These are phyloP conservation scores for Acromyrmex echinatior DNA, from an alignment of 1,140 invertebrate genomes.

Conservation along the genomic window DNA sequence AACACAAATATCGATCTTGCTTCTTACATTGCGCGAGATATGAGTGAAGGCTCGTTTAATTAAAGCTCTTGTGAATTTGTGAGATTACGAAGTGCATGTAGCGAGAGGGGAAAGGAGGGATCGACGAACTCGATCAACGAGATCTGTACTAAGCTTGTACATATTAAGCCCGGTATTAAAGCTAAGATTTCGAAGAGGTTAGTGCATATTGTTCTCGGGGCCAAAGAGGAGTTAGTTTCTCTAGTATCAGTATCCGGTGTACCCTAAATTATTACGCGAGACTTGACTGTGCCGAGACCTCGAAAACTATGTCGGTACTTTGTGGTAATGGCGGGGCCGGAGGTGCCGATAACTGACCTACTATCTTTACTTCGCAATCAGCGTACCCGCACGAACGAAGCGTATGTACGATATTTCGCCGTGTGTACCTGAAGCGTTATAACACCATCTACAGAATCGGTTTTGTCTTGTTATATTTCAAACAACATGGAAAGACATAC, in stretches of 20 bases:
- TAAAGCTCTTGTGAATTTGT: conserved; percentile 71
- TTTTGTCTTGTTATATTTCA: conserved; percentile 18
- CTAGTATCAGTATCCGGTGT: conserved; percentile 71
- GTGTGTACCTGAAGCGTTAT: conserved; percentile 11
- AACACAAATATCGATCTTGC: conserved; percentile 7
- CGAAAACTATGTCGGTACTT: conserved; percentile 74
- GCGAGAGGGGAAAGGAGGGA: background rate
- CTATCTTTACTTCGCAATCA: conserved; percentile 69
- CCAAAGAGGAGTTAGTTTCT: conserved; percentile 60
- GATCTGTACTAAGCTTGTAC: conserved; percentile 68
- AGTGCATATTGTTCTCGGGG: conserved; percentile 73
- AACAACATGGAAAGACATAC: background rate
- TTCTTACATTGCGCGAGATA: background rate
- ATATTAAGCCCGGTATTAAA: conserved; percentile 73
- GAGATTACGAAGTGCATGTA: conserved; percentile 55
- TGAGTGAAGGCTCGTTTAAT: conserved; percentile 68
- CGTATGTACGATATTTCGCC: conserved; percentile 42
- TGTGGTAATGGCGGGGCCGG: conserved; percentile 65
- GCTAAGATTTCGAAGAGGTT: conserved; percentile 71
- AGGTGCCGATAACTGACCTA: conserved; percentile 77
- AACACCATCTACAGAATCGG: conserved; percentile 2
- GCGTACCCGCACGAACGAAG: conserved; percentile 41
- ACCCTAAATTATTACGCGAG: conserved; percentile 74
- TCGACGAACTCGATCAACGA: conserved; percentile 60
- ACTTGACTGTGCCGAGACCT: conserved; percentile 59